Percentiles rank a stretch among this genome's conserved stretches.
Conservation (phyloP, 2,113 vertebrate species). For the Galemys pyrenaicus region DNA sequence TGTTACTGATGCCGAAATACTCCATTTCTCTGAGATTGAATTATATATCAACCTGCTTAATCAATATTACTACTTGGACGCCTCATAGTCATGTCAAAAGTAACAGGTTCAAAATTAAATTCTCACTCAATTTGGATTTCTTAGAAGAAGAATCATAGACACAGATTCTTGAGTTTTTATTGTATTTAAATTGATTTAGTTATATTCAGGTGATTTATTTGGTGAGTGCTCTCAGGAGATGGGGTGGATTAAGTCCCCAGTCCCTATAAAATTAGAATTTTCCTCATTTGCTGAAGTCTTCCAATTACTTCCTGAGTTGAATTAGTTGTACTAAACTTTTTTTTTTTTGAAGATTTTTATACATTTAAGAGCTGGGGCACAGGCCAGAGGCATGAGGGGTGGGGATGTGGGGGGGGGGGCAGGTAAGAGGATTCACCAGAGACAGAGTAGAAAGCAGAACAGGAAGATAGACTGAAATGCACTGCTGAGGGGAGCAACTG, state of each 20-base stretch:
- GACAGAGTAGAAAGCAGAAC: too few species aligned
- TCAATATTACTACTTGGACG: background rate
- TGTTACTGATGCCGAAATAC: background rate
- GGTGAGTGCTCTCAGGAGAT: background rate
- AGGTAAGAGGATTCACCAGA: too few species aligned
- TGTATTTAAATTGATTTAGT: slow-evolving; percentile 6
- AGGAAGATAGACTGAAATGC: too few species aligned
- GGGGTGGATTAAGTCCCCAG: slow-evolving; percentile 61
- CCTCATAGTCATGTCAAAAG: background rate
- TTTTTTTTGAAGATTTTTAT: too few species aligned
- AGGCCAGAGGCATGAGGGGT: too few species aligned
- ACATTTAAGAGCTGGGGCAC: too few species aligned
- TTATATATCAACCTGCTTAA: background rate
- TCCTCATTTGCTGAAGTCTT: slow-evolving; percentile 78
- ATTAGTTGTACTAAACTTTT: slow-evolving; percentile 80
- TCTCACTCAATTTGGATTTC: background rate
- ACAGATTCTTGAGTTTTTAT: slow-evolving; percentile 46
- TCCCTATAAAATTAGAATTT: slow-evolving; percentile 80
- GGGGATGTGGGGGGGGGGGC: too few species aligned
- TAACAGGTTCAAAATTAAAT: slow-evolving; percentile 49
- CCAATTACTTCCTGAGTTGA: slow-evolving; percentile 79
- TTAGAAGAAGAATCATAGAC: slow-evolving; percentile 16
- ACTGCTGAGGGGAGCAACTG: too few species aligned
- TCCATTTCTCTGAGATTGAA: background rate
- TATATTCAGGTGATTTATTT: slow-evolving; percentile 40